A percentile compares a stretch with the other conserved stretches of the same genome.
Evolutionary conservation across 2,797 vertebrate genomes (phyloP).

Genomic region (Pseudocheirus occidentalis): DNA sequence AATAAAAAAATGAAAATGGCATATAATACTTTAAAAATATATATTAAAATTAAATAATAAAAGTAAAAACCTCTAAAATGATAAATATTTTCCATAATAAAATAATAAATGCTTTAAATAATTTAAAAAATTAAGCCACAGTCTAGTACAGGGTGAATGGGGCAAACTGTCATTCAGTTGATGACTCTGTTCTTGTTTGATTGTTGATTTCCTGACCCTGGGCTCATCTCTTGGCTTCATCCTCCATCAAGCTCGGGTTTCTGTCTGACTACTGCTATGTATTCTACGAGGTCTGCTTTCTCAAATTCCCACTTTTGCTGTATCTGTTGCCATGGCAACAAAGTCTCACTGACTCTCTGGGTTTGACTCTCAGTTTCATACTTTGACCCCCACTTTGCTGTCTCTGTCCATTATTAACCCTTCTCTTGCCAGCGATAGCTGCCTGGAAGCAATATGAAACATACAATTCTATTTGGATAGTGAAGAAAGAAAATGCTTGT

Average conservation of each 20-base stretch:
- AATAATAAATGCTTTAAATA: background rate
- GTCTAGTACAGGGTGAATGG: background rate
- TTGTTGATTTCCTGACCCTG: background rate
- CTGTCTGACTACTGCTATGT: background rate
- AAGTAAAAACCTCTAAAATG: background rate
- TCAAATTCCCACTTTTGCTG: background rate
- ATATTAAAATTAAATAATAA: background rate
- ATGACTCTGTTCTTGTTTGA: background rate
- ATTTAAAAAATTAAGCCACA: background rate
- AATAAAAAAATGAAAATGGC: background rate
- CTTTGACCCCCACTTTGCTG: background rate
- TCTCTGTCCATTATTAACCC: background rate
- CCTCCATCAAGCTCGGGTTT: background rate
- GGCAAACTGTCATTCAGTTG: background rate
- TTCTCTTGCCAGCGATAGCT: background rate
- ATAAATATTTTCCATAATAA: background rate
- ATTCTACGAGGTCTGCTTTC: background rate
- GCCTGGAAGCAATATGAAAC: background rate
- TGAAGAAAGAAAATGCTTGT: constrained; percentile 13
- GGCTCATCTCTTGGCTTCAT: background rate
- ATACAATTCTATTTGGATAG: constrained; percentile 1
- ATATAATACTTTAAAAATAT: background rate
- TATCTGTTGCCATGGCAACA: background rate
- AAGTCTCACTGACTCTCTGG: background rate
- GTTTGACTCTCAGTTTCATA: background rate